phyloP scores from a whole-genome alignment of 2,888 invertebrate genomes.

The Caenorhabditis sp. region DNA sequence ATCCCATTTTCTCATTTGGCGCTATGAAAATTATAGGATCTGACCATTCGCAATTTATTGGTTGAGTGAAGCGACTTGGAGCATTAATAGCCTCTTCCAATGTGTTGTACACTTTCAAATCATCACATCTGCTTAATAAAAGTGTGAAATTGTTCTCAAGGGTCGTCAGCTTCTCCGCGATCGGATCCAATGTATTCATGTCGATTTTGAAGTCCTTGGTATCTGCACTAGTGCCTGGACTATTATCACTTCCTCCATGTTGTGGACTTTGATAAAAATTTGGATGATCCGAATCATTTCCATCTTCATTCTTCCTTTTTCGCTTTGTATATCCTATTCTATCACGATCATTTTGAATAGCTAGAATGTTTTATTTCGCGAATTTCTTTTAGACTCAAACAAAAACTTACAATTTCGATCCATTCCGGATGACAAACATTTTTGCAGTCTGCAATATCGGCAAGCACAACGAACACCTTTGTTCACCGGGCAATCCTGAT shows the following conservation, averaged over 20 bases:
- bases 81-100: slow-evolving; percentile 65
- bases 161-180: slow-evolving; percentile 62
- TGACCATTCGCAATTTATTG: slow-evolving; percentile 63
- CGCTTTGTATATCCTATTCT: slow-evolving; percentile 70
- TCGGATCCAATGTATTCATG: slow-evolving; percentile 48
- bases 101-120: slow-evolving; percentile 59
- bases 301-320: slow-evolving; percentile 56
- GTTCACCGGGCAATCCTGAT: slow-evolving; percentile 66
- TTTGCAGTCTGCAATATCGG: slow-evolving; percentile 63
- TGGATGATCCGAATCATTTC: slow-evolving; percentile 11
- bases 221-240: slow-evolving; percentile 18
- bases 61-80: slow-evolving; percentile 60
- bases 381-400: neutral
- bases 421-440: slow-evolving; percentile 65
- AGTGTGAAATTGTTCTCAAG: slow-evolving; percentile 69
- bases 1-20: slow-evolving; percentile 64
- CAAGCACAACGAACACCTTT: slow-evolving; percentile 70
- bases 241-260: slow-evolving; percentile 11
- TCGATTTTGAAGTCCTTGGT: slow-evolving; percentile 32
- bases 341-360: slow-evolving; percentile 69
- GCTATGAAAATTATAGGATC: slow-evolving; percentile 59
- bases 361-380: slow-evolving; percentile 43
- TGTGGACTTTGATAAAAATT: slow-evolving; percentile 23
- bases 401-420: slow-evolving; percentile 56
- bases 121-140: slow-evolving; percentile 57